phyloP scores from a whole-genome alignment of 2,797 vertebrate genomes.

The Limnodromus scolopaceus region DNA sequence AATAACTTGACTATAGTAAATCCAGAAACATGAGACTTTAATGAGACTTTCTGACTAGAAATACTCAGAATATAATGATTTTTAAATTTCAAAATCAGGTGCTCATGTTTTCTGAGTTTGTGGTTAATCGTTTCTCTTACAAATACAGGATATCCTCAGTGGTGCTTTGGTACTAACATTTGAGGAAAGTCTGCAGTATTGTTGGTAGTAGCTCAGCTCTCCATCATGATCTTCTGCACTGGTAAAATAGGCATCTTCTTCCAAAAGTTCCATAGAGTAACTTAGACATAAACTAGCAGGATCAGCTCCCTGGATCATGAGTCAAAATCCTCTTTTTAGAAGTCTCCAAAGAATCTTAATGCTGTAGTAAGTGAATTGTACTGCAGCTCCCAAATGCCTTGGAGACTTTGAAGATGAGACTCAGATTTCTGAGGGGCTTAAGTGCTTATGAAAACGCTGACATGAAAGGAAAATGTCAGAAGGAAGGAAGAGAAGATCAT shows the following conservation, averaged over 20 bases:
- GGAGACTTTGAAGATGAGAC: background rate
- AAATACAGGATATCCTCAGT: background rate
- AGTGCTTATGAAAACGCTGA: background rate
- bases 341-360: background rate
- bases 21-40: background rate
- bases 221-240: rapidly evolving
- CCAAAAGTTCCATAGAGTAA: background rate
- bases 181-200: background rate
- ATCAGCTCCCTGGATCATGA: background rate
- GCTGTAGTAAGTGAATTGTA: background rate
- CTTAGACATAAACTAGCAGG: background rate
- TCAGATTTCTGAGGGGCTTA: background rate
- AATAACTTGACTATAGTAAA: background rate
- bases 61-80: background rate
- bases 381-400: background rate
- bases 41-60: background rate
- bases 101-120: background rate
- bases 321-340: background rate
- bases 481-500: background rate
- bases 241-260: background rate
- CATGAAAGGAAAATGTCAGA: background rate
- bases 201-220: background rate
- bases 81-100: background rate
- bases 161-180: background rate
- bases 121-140: background rate